Conservation (phyloP, 2,113 vertebrate genomes). For the Leucosticte australis region DNA sequence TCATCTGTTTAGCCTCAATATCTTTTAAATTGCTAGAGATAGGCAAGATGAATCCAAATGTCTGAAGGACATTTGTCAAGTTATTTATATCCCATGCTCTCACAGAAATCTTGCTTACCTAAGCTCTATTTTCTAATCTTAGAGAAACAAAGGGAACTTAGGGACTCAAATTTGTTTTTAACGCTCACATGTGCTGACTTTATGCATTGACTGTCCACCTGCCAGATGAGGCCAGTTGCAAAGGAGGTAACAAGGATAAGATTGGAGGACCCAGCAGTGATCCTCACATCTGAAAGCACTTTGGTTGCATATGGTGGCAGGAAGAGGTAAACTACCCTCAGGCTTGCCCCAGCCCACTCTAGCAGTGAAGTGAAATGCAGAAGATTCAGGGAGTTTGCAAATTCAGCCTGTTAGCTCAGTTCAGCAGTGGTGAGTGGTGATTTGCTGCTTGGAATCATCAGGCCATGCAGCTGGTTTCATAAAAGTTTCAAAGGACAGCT, state of each 20-base stretch:
- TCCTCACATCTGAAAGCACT: not conserved
- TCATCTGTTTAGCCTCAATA: not conserved
- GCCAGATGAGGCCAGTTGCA: not conserved
- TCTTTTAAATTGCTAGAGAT: not conserved
- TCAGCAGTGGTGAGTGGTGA: not conserved
- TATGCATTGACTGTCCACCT: not conserved
- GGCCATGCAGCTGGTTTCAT: not conserved
- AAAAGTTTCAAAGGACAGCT: not conserved
- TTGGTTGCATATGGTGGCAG: not conserved
- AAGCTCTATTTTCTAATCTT: not conserved
- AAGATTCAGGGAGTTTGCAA: accelerated
- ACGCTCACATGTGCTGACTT: accelerated
- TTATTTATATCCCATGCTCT: not conserved
- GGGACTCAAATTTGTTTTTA: not conserved
- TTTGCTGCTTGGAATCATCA: accelerated
- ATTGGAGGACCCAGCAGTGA: accelerated
- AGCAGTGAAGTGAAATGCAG: not conserved
- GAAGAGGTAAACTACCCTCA: not conserved
- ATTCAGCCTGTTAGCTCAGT: too few species aligned
- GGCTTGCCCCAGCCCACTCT: not conserved
- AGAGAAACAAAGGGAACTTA: not conserved
- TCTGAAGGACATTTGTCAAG: not conserved
- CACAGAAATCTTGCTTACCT: not conserved
- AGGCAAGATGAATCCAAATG: not conserved
- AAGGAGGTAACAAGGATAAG: not conserved